Base-by-base conservation (phyloP, 37 sponge, comb jelly and placozoan species). In the Oopsacas minuta region DNA sequence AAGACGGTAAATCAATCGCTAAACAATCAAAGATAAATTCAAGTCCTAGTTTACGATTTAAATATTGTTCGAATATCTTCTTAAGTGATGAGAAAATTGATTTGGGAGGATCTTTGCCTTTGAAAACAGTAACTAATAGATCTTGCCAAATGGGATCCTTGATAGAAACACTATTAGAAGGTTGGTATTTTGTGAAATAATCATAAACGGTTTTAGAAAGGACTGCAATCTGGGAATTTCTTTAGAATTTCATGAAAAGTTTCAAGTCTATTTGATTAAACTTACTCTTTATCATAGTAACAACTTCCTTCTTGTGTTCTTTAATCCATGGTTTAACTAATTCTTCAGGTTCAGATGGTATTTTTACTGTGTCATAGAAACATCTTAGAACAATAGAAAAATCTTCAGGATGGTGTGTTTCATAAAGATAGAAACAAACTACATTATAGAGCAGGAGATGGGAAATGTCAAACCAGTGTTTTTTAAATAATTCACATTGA, bases 261-360 rank as follows among this genome's bases (percentile, higher is more conserved):
- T 61, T 25, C 75, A 61, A 61, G 75, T 61, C 75, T 25, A 25
- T 32, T n/a, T n/a, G 22, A n/a, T 61, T 7, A 61, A n/a, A 61
- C 5, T 61, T 25, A 32, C 28, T 61, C 7, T 5, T n/a, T n/a
- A 61, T n/a, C 75, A 61, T 3, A 10, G 22, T 3, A 3, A 61
- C 30, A 7, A 61, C 75, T n/a, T 61, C 75, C 75, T 61, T 61
- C 75, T 61, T 61, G 75, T 61, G 30, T n/a, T 61, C 75, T 61
- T n/a, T 61, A 61, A 61, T 61, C 75, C 75, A 61, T 61, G 75
- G 75, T 61, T 61, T 61, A 34, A 61, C 30, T 7, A 61, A 34
- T 32, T 25, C 20, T n/a, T 61, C 75, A 20, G 75, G 75, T 32
- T 3, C 30, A n/a, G 75, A 32, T 3, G 75, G 75, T 10, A 61